Percentiles rank a stretch among this genome's conserved stretches.
phyloP scores from a whole-genome alignment of 2,113 vertebrate genomes.

The Brienomyrus brachyistius region DNA sequence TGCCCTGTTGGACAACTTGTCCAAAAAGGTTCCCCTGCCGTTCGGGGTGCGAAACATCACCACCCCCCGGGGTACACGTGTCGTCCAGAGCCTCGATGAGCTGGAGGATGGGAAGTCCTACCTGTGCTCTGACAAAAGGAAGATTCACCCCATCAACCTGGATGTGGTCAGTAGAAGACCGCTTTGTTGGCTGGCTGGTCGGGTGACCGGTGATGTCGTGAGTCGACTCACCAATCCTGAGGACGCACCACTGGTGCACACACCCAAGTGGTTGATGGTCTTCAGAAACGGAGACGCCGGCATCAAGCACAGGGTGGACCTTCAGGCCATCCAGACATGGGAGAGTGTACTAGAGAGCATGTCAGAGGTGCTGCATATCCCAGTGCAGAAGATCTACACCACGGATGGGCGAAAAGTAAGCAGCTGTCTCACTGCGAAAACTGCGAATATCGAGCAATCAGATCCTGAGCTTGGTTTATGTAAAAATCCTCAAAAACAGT shows the following conservation, averaged over 20 bases:
- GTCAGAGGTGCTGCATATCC: conserved; percentile 74
- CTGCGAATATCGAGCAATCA: too few species aligned
- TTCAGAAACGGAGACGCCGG: conserved; percentile 77
- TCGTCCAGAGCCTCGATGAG: conserved; percentile 71
- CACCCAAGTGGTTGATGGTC: conserved; percentile 72
- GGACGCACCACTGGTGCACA: conserved; percentile 48
- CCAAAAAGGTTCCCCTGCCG: conserved; percentile 82
- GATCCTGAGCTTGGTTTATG: background rate
- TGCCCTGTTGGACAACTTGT: conserved; percentile 80
- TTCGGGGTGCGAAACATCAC: conserved; percentile 94
- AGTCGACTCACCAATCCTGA: conserved; percentile 43
- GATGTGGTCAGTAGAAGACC: conserved; percentile 66
- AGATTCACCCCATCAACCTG: conserved; percentile 82
- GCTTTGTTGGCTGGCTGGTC: too few species aligned
- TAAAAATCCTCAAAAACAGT: background rate
- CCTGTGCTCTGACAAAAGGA: conserved; percentile 81
- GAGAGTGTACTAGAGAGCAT: conserved; percentile 77
- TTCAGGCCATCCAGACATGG: conserved; percentile 75
- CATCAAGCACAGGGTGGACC: conserved; percentile 54
- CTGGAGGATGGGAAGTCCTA: conserved; percentile 87
- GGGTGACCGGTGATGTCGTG: conserved; percentile 35
- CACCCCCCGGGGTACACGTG: conserved; percentile 77
- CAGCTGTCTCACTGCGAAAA: background rate
- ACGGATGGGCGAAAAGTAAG: conserved; percentile 83
- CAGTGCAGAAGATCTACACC: conserved; percentile 77